A percentile compares a stretch with the other conserved stretches of the same genome.
Conservation (phyloP, 2,113 vertebrate genomes). For the Cricetomys ansorgei region DNA sequence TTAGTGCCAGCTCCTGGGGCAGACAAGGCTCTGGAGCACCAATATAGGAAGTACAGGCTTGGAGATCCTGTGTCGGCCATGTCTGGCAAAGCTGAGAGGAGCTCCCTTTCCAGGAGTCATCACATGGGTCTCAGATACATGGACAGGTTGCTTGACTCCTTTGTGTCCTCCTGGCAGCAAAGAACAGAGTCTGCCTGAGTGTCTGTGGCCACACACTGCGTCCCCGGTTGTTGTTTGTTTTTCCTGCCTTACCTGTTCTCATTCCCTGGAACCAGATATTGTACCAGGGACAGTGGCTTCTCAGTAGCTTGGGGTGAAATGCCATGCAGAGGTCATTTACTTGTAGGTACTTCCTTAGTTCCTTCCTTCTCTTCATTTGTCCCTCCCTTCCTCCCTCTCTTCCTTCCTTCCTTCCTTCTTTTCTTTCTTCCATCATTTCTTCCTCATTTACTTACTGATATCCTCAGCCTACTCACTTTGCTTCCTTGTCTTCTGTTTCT, state of each 20-base stretch:
- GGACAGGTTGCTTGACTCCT: background rate
- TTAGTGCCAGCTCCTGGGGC: background rate
- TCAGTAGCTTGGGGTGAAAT: background rate
- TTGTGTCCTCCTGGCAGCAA: background rate
- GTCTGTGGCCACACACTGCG: background rate
- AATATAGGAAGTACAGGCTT: background rate
- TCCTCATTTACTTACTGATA: background rate
- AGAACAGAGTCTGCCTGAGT: background rate
- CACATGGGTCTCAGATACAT: background rate
- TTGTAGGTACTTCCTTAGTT: background rate
- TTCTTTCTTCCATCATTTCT: background rate
- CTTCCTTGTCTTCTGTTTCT: background rate
- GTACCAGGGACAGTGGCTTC: background rate
- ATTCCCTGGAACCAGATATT: background rate
- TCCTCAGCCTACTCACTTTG: background rate
- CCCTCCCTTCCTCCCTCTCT: background rate
- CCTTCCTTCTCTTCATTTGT: too few species aligned
- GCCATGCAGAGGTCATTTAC: background rate
- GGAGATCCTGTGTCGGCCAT: background rate
- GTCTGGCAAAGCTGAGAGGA: background rate
- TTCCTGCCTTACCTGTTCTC: background rate
- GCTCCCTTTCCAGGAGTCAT: background rate
- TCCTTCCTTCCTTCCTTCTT: too few species aligned
- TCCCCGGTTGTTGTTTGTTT: background rate
- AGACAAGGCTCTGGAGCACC: background rate